These are phyloP conservation scores for Pithys albifrons DNA, from an alignment of 2,113 vertebrate species.

Conservation along the genomic window DNA sequence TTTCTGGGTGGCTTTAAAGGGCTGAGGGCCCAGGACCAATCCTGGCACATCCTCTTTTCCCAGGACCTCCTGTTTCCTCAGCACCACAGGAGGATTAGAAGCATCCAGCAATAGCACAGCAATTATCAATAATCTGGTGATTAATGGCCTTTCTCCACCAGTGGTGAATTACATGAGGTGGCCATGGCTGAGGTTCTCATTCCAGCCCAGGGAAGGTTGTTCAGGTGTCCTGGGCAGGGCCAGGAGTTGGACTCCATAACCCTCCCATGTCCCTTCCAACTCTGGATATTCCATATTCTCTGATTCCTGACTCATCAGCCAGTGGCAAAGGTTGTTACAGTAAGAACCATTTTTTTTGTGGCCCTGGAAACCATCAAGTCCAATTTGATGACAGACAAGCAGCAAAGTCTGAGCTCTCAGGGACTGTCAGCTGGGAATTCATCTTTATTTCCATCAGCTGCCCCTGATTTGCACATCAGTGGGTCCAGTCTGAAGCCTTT, in stretches of 20 bases:
- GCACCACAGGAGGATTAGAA: neutral
- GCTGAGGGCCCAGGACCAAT: neutral
- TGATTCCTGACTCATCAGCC: neutral
- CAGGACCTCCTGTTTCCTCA: neutral
- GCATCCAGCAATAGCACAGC: neutral
- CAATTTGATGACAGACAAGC: neutral
- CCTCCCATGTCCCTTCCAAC: neutral
- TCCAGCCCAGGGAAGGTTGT: neutral
- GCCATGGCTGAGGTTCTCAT: neutral
- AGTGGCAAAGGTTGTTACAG: neutral
- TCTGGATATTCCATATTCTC: neutral
- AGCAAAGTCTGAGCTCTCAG: neutral
- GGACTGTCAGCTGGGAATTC: neutral
- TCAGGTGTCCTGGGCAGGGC: neutral
- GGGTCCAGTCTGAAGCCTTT: neutral
- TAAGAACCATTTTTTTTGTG: rapidly evolving
- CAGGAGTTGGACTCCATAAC: neutral
- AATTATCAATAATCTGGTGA: neutral
- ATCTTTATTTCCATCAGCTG: neutral
- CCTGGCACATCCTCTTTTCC: neutral
- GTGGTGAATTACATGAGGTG: neutral
- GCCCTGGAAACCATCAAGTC: neutral
- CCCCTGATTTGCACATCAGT: neutral
- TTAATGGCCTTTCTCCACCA: neutral
- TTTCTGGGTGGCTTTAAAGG: neutral